Conservation (phyloP, 2,797 vertebrate species). For the Columba guinea region DNA sequence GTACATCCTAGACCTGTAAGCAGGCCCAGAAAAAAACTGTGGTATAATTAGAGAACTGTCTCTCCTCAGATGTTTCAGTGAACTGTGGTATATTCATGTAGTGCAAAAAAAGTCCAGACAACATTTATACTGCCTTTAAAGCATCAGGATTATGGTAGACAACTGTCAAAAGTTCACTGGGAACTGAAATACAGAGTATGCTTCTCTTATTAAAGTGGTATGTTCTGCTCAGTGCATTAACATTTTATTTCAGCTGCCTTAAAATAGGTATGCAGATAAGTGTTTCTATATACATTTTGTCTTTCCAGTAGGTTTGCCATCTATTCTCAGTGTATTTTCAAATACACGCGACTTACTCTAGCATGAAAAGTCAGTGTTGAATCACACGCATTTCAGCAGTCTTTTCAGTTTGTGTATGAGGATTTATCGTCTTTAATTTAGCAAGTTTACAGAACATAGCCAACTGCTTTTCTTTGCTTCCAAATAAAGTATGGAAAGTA, state of each 20-base stretch:
- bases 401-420: slow-evolving; percentile 29
- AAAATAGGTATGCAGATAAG: background rate
- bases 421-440: slow-evolving; percentile 57
- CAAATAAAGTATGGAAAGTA: slow-evolving; percentile 71
- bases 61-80: background rate
- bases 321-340: slow-evolving; percentile 30
- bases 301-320: slow-evolving; percentile 15
- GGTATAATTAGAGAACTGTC: background rate
- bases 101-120: background rate
- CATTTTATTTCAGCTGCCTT: background rate
- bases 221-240: background rate
- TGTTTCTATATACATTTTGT: background rate
- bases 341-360: background rate
- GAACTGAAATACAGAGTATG: background rate
- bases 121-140: background rate
- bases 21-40: background rate
- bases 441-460: slow-evolving; percentile 57
- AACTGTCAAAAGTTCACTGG: background rate
- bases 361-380: background rate
- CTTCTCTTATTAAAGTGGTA: background rate
- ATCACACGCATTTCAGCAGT: slow-evolving; percentile 7
- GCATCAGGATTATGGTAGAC: background rate
- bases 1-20: background rate
- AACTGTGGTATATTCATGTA: background rate
- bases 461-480: slow-evolving; percentile 61